Conservation (phyloP, 2,797 vertebrate species). For the Margarornis squamiger region DNA sequence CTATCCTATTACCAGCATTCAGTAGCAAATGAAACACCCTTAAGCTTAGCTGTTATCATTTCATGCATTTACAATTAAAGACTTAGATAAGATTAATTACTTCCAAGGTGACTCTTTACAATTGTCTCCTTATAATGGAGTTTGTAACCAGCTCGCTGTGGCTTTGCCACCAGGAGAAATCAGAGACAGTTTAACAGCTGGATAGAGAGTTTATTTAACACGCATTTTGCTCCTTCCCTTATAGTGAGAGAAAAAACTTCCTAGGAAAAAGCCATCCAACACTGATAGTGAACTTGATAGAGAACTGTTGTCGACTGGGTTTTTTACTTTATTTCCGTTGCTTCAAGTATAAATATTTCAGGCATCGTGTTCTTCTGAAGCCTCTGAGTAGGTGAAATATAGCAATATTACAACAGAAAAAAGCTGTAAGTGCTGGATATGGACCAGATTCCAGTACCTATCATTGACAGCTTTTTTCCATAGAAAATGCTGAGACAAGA, state of each 20-base stretch:
- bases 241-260: not conserved
- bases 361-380: not conserved
- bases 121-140: not conserved
- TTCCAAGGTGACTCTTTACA: constrained; percentile 19
- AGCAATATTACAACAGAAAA: not conserved
- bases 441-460: not conserved
- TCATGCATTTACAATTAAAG: constrained; percentile 46
- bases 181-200: not conserved
- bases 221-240: not conserved
- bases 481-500: not conserved
- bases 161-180: constrained; percentile 12
- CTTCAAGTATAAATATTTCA: not conserved
- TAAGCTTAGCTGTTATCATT: constrained; percentile 42
- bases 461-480: not conserved
- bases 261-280: not conserved
- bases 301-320: not conserved
- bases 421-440: not conserved
- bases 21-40: constrained; percentile 13
- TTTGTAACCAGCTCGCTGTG: not conserved
- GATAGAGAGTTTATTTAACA: not conserved
- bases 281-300: not conserved
- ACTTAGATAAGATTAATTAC: constrained; percentile 54
- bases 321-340: not conserved
- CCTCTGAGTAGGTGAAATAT: not conserved
- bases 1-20: constrained; percentile 35